Conservation (phyloP, 2,888 invertebrate species). For the Eupithecia pulchellata region DNA sequence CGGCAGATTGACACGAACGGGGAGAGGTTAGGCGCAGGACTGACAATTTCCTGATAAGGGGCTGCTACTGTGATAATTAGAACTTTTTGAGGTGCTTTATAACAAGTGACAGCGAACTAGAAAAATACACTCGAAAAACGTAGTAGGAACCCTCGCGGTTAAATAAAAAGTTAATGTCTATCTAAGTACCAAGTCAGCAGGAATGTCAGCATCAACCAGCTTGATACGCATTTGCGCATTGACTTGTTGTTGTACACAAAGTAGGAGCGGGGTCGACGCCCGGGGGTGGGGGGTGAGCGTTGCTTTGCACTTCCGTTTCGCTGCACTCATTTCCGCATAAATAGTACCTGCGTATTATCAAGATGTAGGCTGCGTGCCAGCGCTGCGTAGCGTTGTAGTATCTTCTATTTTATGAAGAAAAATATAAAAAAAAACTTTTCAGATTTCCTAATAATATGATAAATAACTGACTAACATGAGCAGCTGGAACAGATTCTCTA, state of each 20-base stretch:
- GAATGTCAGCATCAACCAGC: constrained; percentile 9
- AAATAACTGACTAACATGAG: background rate
- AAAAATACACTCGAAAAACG: background rate
- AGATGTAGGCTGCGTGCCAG: constrained; percentile 60
- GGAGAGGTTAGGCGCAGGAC: no score
- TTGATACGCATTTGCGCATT: constrained; percentile 19
- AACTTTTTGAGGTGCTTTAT: no score
- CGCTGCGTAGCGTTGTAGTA: constrained; percentile 13
- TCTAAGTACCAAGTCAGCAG: background rate
- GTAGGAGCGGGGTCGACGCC: constrained; percentile 73
- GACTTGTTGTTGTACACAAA: constrained; percentile 51
- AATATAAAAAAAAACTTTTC: background rate
- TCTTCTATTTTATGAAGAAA: background rate
- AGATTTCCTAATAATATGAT: background rate
- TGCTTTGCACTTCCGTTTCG: constrained; percentile 81
- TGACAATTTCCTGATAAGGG: no score
- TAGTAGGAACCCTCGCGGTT: background rate
- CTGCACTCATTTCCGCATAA: constrained; percentile 83
- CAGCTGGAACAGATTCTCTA: background rate
- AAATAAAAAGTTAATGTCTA: background rate
- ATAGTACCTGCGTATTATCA: constrained; percentile 72
- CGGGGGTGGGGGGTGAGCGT: constrained; percentile 66
- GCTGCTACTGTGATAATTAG: no score
- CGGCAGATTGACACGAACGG: no score
- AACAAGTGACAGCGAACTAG: background rate